Evolutionary conservation across 2,797 vertebrate species (phyloP).

Genomic region (Gambusia yucatana): DNA sequence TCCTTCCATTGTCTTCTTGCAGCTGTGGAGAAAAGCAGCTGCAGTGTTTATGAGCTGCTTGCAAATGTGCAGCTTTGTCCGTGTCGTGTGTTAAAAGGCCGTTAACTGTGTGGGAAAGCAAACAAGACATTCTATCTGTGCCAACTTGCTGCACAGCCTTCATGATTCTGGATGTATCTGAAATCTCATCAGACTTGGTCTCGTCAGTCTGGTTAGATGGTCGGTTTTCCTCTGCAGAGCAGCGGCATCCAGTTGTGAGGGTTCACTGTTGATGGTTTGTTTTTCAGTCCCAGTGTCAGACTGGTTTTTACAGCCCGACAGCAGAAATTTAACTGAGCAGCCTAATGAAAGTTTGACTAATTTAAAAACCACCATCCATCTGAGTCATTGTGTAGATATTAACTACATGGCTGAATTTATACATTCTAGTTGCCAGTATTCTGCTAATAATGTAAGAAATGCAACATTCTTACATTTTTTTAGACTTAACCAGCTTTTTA

Average conservation of each 20-base stretch:
- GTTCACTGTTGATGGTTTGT: neutral
- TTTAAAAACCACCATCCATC: neutral
- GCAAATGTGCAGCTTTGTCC: slow-evolving; percentile 7
- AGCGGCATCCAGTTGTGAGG: neutral
- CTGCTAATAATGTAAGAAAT: neutral
- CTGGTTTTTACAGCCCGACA: neutral
- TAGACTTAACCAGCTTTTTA: neutral
- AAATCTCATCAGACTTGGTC: neutral
- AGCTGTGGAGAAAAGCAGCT: slow-evolving; percentile 7
- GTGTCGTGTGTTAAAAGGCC: slow-evolving; percentile 8
- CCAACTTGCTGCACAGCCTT: neutral
- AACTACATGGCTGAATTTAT: neutral
- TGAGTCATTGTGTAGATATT: neutral
- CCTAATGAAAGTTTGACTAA: neutral
- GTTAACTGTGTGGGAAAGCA: slow-evolving; percentile 12
- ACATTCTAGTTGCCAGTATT: neutral
- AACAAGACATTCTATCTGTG: neutral
- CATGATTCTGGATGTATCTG: neutral
- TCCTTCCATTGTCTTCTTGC: neutral
- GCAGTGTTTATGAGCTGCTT: slow-evolving; percentile 1
- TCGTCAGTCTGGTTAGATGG: neutral
- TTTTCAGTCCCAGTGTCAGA: neutral
- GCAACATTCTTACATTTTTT: neutral
- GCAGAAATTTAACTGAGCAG: neutral
- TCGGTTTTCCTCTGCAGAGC: neutral